Percentiles rank a stretch among this genome's conserved stretches.
These are phyloP conservation scores for Protobothrops flavoviridis DNA, from an alignment of 2,113 vertebrate genomes.

Conservation along the genomic window DNA sequence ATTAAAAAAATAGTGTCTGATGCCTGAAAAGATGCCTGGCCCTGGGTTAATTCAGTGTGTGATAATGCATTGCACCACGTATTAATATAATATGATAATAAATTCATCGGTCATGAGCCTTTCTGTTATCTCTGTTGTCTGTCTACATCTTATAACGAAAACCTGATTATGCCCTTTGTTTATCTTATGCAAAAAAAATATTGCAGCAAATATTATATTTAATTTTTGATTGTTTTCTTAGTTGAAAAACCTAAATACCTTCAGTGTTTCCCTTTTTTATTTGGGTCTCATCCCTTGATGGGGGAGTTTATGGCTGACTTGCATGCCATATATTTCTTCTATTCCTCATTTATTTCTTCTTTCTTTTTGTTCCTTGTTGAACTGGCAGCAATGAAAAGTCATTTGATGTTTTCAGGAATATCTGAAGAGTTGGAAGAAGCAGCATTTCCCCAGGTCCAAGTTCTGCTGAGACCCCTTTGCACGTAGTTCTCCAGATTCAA, in stretches of 20 bases:
- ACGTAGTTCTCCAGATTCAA: neutral
- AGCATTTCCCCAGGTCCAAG: neutral
- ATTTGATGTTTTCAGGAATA: neutral
- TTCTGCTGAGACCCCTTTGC: neutral
- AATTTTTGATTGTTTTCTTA: neutral
- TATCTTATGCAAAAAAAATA: neutral
- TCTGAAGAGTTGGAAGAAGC: conserved; percentile 1
- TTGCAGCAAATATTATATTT: neutral
- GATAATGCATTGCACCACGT: neutral
- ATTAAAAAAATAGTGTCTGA: neutral
- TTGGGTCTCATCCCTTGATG: neutral
- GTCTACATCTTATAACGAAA: neutral
- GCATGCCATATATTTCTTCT: neutral
- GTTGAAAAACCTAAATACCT: conserved; percentile 22
- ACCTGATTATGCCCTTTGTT: neutral
- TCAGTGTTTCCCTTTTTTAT: conserved; percentile 35
- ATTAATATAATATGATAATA: neutral
- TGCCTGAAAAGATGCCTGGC: neutral
- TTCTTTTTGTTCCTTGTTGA: conserved; percentile 6
- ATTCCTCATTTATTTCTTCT: neutral
- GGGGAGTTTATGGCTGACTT: neutral
- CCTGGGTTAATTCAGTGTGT: neutral
- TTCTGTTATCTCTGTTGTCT: neutral
- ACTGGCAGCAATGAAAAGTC: conserved; percentile 24
- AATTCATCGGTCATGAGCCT: neutral